Percentiles rank a stretch among this genome's conserved stretches.
Evolutionary conservation across 2,888 invertebrate species (phyloP).

Genomic region (Drosophila acutilabella): DNA sequence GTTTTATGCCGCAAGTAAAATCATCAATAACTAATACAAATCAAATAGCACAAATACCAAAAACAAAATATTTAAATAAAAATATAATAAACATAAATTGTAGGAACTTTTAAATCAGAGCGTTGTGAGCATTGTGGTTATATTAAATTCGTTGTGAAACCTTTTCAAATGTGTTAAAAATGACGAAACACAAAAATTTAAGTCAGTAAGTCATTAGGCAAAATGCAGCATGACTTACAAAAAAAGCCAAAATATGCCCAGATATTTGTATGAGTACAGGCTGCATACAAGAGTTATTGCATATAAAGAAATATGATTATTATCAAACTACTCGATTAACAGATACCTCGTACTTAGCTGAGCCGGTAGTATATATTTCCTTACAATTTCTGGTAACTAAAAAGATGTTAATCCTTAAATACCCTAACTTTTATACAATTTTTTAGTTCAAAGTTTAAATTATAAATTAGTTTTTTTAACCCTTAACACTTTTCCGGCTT

Average conservation of each 20-base stretch:
- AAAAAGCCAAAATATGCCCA: slow-evolving; percentile 37
- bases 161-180: slow-evolving; percentile 24
- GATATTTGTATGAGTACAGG: slow-evolving; percentile 14
- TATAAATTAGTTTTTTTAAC: too few relatives aligned
- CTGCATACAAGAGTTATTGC: slow-evolving; percentile 41
- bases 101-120: slow-evolving; percentile 28
- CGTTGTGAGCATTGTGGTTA: slow-evolving; percentile 24
- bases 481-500: too few relatives aligned
- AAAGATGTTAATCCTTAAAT: too few relatives aligned
- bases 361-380: not conserved
- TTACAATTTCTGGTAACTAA: not conserved
- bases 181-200: slow-evolving; percentile 38
- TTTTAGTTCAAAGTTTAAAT: too few relatives aligned
- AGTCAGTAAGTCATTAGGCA: slow-evolving; percentile 72
- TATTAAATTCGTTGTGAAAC: slow-evolving; percentile 38
- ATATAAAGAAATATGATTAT: slow-evolving; percentile 56
- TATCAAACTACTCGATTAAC: not conserved
- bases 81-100: slow-evolving; percentile 17
- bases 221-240: slow-evolving; percentile 76
- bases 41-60: not conserved
- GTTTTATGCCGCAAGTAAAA: slow-evolving; percentile 35
- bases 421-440: too few relatives aligned
- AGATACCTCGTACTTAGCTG: slow-evolving; percentile 6
- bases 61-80: slow-evolving; percentile 13
- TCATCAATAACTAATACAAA: slow-evolving; percentile 12